Conservation (phyloP, 2,888 invertebrate species). For the Cryptocephalus moraei region DNA sequence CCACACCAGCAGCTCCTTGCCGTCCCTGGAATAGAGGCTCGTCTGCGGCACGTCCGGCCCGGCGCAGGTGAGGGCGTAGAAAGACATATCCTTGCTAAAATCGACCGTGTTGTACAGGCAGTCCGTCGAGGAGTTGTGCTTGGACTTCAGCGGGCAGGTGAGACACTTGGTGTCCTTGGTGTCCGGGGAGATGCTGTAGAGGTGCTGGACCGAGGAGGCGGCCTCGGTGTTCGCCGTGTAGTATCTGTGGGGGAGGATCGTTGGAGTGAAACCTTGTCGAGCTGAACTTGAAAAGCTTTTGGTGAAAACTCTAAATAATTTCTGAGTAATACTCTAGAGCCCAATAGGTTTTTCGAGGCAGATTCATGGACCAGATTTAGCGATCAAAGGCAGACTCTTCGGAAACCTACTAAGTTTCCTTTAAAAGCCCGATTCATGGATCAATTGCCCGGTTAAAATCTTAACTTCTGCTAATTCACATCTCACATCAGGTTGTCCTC, state of each 20-base stretch:
- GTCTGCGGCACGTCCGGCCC: constrained; percentile 76
- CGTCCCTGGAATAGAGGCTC: background rate
- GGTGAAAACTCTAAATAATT: too few relatives aligned
- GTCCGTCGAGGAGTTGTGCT: constrained; percentile 36
- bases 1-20: constrained; percentile 39
- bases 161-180: constrained; percentile 53
- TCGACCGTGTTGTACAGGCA: constrained; percentile 62
- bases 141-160: constrained; percentile 57
- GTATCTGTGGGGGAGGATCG: constrained; percentile 51
- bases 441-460: too few relatives aligned
- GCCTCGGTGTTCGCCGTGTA: constrained; percentile 70
- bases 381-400: too few relatives aligned
- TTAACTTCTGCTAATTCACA: too few relatives aligned
- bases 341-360: too few relatives aligned
- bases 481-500: constrained; percentile 55
- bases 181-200: constrained; percentile 60
- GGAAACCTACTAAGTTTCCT: too few relatives aligned
- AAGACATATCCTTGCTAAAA: constrained; percentile 55
- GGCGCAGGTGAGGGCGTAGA: constrained; percentile 65
- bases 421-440: too few relatives aligned
- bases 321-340: too few relatives aligned
- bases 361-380: too few relatives aligned
- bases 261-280: too few relatives aligned
- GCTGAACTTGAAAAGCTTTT: too few relatives aligned
- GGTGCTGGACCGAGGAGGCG: constrained; percentile 69